Evolutionary conservation across 2,113 vertebrate genomes (phyloP), one percentile per base, ranked within the genome.

Genomic region (Cygnus buccinator): DNA sequence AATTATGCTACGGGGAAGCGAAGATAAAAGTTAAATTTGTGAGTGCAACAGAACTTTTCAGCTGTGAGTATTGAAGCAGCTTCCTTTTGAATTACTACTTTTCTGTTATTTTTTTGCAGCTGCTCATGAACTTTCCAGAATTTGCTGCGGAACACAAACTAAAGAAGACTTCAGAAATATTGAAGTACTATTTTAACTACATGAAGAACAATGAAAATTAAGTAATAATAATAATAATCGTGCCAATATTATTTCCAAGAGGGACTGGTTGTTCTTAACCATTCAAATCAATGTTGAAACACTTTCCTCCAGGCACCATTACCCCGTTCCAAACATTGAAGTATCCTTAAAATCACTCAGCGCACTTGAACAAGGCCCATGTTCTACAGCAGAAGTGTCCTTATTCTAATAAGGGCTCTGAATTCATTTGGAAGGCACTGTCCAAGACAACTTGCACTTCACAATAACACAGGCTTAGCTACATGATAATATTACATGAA

Each of bases 21-120:
- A 96, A 96, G 72, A 76, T 95, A 88, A 95, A 96, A 59, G 95
- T 91, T 97, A 94, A 87, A 96, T 89, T 82, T 75, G 67, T 62
- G 74, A 95, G 95, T 79, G 83, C 54, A 90, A 74, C 73, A 94
- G 59, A 96, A 91, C 39, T 57, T 94, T 96, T 96, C 87, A 97
- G 92, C 90, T 96, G 89, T 90, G 57, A 91, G 90, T 76, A 95
- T 3, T 91, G 75, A 93, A 80, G 93, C 41, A 89, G 71, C 66
- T 96, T 95, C 52, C 33, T 93, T 91, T 54, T 48, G 59, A 90
- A 92, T 95, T 96, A 87, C 46, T 95, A 72, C 68, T 94, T 41
- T 93, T 87, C 67, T 76, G 67, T 91, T 93, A 91, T 59, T 94
- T 21, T 44, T 93, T 84, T 92, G 58, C 62, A 89, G 82, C 73